Conservation (phyloP, 1,140 invertebrate genomes). For the Centruroides sculpturatus region DNA sequence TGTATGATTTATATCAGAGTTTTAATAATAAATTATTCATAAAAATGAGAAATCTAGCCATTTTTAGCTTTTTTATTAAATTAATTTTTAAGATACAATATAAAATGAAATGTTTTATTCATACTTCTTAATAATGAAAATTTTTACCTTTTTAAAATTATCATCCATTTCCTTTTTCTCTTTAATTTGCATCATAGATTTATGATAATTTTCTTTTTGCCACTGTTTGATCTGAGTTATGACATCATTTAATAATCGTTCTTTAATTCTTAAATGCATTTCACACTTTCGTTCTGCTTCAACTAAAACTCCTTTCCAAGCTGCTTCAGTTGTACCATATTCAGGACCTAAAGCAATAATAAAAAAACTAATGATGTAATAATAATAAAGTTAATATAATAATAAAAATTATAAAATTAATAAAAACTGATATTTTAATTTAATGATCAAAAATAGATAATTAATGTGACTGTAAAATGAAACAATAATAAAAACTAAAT, state of each 20-base stretch:
- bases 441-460: no score
- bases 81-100: background rate
- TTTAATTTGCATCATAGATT: constrained; percentile 91
- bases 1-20: no score
- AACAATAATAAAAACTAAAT: no score
- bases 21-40: no score
- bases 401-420: no score
- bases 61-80: no score
- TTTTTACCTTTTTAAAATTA: constrained; percentile 72
- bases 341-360: constrained; percentile 54
- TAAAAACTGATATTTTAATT: no score
- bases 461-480: no score
- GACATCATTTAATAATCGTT: constrained; percentile 78
- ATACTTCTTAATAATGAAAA: background rate
- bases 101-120: background rate
- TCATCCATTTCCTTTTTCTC: constrained; percentile 97
- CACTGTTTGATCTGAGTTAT: constrained; percentile 79
- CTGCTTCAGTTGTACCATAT: constrained; percentile 91
- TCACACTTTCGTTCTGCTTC: constrained; percentile 85
- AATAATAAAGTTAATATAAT: no score
- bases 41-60: no score
- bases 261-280: constrained; percentile 74
- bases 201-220: constrained; percentile 96
- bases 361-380: no score
- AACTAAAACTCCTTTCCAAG: constrained; percentile 83